Percentiles rank a stretch among this genome's conserved stretches.
Evolutionary conservation across 2,888 invertebrate genomes (phyloP).

Genomic region (Lithophane socia): DNA sequence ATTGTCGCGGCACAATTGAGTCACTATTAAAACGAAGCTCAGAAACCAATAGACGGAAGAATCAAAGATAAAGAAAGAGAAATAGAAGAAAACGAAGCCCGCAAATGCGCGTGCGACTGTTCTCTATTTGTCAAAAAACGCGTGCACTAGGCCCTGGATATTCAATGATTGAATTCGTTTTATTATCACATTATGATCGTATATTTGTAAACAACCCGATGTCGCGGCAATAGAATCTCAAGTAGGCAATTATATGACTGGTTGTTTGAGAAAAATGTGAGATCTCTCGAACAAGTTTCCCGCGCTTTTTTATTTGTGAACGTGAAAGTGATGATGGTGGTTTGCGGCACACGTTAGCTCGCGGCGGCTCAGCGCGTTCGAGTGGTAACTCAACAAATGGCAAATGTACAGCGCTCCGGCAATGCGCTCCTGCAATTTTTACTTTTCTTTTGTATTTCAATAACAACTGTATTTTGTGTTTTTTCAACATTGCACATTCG

Average conservation of each 20-base stretch:
- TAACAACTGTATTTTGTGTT: conserved; percentile 58
- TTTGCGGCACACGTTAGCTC: conserved; percentile 81
- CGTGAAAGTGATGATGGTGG: conserved; percentile 82
- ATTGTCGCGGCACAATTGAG: conserved; percentile 51
- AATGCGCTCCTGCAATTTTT: conserved; percentile 62
- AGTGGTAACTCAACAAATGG: conserved; percentile 74
- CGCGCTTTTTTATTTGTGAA: conserved; percentile 79
- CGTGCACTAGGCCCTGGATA: conserved; percentile 53
- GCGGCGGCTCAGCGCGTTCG: conserved; percentile 77
- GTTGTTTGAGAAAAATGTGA: conserved; percentile 72
- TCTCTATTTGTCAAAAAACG: conserved; percentile 62
- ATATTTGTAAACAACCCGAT: conserved; percentile 78
- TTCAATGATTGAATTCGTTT: conserved; percentile 68
- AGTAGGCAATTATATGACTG: conserved; percentile 48
- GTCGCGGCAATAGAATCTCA: conserved; percentile 72
- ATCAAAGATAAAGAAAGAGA: conserved; percentile 73
- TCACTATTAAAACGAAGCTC: conserved; percentile 55
- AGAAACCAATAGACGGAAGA: conserved; percentile 65
- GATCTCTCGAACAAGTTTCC: conserved; percentile 77
- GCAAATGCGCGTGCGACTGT: conserved; percentile 60
- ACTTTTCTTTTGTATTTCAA: conserved; percentile 68
- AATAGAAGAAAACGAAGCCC: conserved; percentile 70
- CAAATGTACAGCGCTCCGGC: conserved; percentile 47
- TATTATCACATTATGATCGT: conserved; percentile 79
- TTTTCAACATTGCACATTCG: conserved; percentile 58